These are phyloP conservation scores for Hyaena hyaena DNA, from an alignment of 2,113 vertebrate species.

Conservation along the genomic window DNA sequence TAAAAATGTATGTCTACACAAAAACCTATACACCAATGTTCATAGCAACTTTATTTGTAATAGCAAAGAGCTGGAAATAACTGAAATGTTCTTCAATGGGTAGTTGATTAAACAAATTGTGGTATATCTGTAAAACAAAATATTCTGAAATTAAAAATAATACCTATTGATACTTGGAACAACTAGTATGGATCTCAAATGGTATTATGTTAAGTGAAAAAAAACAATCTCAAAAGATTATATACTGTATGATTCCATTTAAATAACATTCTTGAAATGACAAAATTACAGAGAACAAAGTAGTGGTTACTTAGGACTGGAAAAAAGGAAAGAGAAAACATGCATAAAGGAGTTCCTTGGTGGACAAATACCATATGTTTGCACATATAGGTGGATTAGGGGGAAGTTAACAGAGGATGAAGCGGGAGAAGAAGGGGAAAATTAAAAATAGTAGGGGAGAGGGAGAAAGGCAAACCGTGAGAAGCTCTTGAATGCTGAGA, in stretches of 20 bases:
- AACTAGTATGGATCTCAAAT: not conserved
- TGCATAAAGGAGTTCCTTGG: not conserved
- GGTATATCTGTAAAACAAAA: not conserved
- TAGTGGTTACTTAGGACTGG: not conserved
- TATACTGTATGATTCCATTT: not conserved
- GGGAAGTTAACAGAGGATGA: too few species aligned
- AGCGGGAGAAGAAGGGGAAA: too few species aligned
- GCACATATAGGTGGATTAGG: too few species aligned
- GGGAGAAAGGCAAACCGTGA: too few species aligned
- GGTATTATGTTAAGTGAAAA: not conserved
- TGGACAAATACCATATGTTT: too few species aligned
- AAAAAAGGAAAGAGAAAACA: not conserved
- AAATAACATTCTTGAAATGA: not conserved
- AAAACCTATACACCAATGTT: not conserved
- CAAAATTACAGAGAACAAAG: conserved; percentile 16
- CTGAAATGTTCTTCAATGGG: not conserved
- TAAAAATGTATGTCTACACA: not conserved
- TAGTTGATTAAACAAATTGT: not conserved
- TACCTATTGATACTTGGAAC: not conserved
- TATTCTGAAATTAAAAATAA: conserved; percentile 24
- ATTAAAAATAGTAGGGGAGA: too few species aligned
- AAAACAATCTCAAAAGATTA: not conserved
- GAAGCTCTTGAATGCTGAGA: too few species aligned
- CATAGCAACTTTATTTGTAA: not conserved
- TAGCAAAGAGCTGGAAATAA: not conserved